Base-by-base conservation (phyloP, 1,140 invertebrate genomes). In the Druon quercuslanigerum region DNA sequence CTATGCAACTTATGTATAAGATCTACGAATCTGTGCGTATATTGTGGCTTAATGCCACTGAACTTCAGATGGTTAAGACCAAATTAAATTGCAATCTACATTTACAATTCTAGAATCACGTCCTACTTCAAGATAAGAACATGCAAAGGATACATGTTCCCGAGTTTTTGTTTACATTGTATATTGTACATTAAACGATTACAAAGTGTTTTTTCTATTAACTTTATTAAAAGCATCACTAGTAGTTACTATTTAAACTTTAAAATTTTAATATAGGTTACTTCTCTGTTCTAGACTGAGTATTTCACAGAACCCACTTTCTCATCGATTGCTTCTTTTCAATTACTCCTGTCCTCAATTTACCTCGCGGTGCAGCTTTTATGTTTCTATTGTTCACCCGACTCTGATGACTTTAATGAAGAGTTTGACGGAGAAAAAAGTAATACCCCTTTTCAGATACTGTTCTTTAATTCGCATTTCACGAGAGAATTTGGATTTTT, bases 301-400 rank as follows among this genome's bases (percentile, higher is more conserved):
- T 40, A 9, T 16, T 3, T 1, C 33, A 66, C 60, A 66, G 5
- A 60, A 25, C 16, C 60, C 60, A 66, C 25, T 66, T 66, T 66
- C 60, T 66, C 60, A 66, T 66, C 60, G 60, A 66, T 40, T 66
- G 14, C 33, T 66, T 33, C 60, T 66, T 46, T 66, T 66, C 60
- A 66, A 66, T 66, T 66, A 66, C 60, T 66, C 25, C 60, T 66
- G 60, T 46, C 60, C 60, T 66, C 60, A 14, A 40, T 66, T 66
- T 14, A 66, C 6, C 33, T 40, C 33, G 14, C 60, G 33, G 60
- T 66, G n/a, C 46, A 66, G 60, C 33, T 33, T 66, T 66, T 66
- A 66, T 40, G 60, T 66, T 66, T 66, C 60, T 16, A 66, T 40
- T 66, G 60, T 66, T 66, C 60, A 46, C 60, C 40, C 60, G 33